Conservation (phyloP, 2,888 invertebrate species). For the Platycnemis pennipes region DNA sequence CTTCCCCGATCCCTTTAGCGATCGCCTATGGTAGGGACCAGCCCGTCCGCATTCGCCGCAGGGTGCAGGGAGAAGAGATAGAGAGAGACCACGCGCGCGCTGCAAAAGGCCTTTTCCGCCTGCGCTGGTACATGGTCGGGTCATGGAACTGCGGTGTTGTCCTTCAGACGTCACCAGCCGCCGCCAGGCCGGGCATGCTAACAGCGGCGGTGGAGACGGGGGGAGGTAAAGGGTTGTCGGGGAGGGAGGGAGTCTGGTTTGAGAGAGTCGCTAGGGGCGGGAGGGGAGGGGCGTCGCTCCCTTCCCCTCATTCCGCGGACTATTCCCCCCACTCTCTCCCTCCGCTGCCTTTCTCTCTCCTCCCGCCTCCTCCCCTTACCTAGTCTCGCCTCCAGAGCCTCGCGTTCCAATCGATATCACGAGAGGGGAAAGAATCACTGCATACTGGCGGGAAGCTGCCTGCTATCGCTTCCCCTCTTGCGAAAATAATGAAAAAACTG, state of each 20-base stretch:
- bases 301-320: slow-evolving; percentile 70
- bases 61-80: slow-evolving; percentile 21
- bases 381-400: slow-evolving; percentile 71
- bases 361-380: slow-evolving; percentile 62
- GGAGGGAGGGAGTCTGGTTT: slow-evolving; percentile 71
- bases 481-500: background rate
- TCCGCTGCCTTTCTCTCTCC: slow-evolving; percentile 40
- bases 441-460: slow-evolving; percentile 69
- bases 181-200: slow-evolving; percentile 70
- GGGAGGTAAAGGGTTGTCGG: slow-evolving; percentile 78
- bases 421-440: slow-evolving; percentile 69
- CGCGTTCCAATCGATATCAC: slow-evolving; percentile 70
- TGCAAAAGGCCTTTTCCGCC: slow-evolving; percentile 61
- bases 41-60: too few species aligned
- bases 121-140: slow-evolving; percentile 65
- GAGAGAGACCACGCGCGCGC: slow-evolving; percentile 32
- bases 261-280: slow-evolving; percentile 75
- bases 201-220: slow-evolving; percentile 76
- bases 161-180: slow-evolving; percentile 67
- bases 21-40: too few species aligned
- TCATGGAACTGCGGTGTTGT: slow-evolving; percentile 67
- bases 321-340: slow-evolving; percentile 71
- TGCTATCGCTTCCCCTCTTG: slow-evolving; percentile 61
- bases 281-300: slow-evolving; percentile 77
- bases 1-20: too few species aligned